Evolutionary conservation across 2,113 vertebrate genomes (phyloP), one percentile per base, ranked within the genome.

Genomic region (Mesocricetus auratus): DNA sequence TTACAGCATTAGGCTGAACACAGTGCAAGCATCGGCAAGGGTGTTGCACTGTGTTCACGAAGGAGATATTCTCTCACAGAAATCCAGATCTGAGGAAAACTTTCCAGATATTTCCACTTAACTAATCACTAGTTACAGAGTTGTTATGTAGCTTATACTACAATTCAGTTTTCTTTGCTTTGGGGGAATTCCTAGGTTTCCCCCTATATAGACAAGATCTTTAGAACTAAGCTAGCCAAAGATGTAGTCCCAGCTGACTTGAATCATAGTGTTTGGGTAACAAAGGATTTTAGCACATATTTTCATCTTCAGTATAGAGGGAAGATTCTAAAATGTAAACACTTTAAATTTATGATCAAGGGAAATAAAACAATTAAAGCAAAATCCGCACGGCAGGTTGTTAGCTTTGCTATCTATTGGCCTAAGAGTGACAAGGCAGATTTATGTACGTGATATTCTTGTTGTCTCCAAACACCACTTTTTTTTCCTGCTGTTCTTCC

Each of bases 301-400:
- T 60, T 4, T 78, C 58, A 73, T 82, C 47, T 91, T 75, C 42
- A 58, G 10, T 66, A 75, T 91, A 36, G 0, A 74, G 11, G 15
- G 74, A 68, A 88, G n/a, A 58, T 82, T 92, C 73, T 15, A 69
- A 94, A 91, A 21, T 77, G 66, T 75, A 85, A 95, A 81, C 9
- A 45, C 3, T 86, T 86, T 77, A 91, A 95, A 69, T 90, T 62
- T 87, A 87, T 74, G 5, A 86, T 45, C 33, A 79, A 53, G 24
- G n/a, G 77, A 60, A 86, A 86, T 29, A 50, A 89, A 96, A 58
- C 58, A 89, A 64, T 60, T 73, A 91, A 96, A 85, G 58, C 36
- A 78, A 78, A 93, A 87, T 47, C 12, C 75, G 22, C 4, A 16
- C 15, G 19, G 16, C 13, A 91, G 58, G 71, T 53, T 58, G 75